Conservation (phyloP, 2,113 vertebrate genomes). For the Nothobranchius furzeri region DNA sequence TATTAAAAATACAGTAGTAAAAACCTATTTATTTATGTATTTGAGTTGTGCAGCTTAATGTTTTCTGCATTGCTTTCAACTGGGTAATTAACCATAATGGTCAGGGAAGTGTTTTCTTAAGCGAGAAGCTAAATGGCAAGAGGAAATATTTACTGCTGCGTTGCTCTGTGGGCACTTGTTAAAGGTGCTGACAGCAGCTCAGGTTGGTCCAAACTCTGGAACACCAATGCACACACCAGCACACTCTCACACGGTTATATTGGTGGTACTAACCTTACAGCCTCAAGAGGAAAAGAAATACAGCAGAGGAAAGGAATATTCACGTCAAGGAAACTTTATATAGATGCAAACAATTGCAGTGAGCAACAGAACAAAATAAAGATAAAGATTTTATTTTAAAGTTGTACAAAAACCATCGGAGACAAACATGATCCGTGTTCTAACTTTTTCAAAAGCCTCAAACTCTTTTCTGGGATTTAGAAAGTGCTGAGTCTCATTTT, state of each 20-base stretch:
- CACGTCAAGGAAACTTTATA: constrained; percentile 12
- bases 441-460: constrained; percentile 14
- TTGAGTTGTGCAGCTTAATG: constrained; percentile 1
- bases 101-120: constrained; percentile 37
- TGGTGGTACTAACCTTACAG: constrained; percentile 19
- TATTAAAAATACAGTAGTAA: not conserved
- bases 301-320: constrained; percentile 24
- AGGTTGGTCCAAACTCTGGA: constrained; percentile 49
- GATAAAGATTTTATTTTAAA: constrained; percentile 7
- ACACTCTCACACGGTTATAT: not conserved
- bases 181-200: constrained; percentile 61
- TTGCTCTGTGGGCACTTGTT: constrained; percentile 46
- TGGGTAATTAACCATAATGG: constrained; percentile 46
- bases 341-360: not conserved
- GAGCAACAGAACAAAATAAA: constrained; percentile 1
- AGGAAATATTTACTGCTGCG: constrained; percentile 39
- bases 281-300: constrained; percentile 37
- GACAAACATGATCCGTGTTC: not conserved
- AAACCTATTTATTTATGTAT: not conserved
- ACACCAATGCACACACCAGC: constrained; percentile 22
- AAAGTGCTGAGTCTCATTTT: constrained; percentile 34
- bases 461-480: constrained; percentile 12
- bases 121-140: constrained; percentile 42
- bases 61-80: constrained; percentile 31
- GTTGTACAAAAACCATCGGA: not conserved